Base-by-base conservation (phyloP, 2,888 invertebrate species). In the Melanchra persicariae region DNA sequence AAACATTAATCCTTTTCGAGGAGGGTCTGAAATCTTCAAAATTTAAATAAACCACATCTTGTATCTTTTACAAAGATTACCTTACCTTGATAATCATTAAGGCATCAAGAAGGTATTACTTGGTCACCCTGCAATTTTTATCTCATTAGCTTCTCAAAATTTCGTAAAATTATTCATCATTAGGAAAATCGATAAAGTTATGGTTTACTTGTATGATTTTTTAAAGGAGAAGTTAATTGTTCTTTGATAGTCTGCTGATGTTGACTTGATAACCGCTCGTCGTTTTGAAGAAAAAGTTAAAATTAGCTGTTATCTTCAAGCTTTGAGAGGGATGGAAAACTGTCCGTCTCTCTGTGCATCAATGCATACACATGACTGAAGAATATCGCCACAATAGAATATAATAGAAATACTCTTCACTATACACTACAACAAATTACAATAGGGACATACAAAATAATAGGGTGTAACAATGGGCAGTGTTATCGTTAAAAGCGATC, bases 151-250 rank as follows among this genome's bases (percentile, higher is more conserved):
- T 72, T 70, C 70, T 30, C 58, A 60, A 74, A 74, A 74, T 65
- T 77, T 81, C 54, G 30, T 76, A 59, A 73, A 82, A 80, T 85
- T 84, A 78, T 76, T 77, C 61, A 40, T 76, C 82, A 82, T 77
- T 66, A 82, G 52, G 63, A 65, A 70, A 74, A 69, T 72, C 69
- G 70, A 65, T 65, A 47, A 67, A 47, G 40, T 61, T 63, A 52
- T 59, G 45, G 47, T 72, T 47, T 26, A 26, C 12, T 7, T 45
- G 30, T 17, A 52, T 8, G 9, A 26, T 19, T 26, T 70, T 72
- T 59, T 40, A 17, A 22, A 22, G 40, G 34, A 37, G 3, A 34
- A 49, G 37, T 30, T 77, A 71, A 82, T 78, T 72, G 45, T 34
- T 72, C 12, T 69, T 60, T 51, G 5, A 68, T 80, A 43, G 54